phyloP scores from a whole-genome alignment of 2,888 invertebrate genomes.

The Gerris lacustris region DNA sequence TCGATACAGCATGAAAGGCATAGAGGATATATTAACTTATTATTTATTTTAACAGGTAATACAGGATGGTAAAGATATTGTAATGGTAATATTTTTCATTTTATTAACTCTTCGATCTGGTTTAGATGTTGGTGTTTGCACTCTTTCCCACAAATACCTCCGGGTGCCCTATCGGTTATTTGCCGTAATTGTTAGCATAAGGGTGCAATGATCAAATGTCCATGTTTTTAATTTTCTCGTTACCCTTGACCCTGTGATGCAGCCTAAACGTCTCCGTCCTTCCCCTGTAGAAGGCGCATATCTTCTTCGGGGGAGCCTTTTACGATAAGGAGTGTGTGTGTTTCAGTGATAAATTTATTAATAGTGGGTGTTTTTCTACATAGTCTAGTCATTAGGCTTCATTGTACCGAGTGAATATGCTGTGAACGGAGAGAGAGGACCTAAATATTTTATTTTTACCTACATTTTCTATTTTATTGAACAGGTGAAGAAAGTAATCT shows the following conservation, averaged over 20 bases:
- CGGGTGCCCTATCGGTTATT: constrained; percentile 9
- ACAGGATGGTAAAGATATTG: neutral
- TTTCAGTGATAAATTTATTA: too few species aligned
- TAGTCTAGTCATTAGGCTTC: constrained; percentile 7
- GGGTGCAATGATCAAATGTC: constrained; percentile 21
- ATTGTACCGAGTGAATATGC: too few species aligned
- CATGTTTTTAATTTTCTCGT: constrained; percentile 19
- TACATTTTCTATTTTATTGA: too few species aligned
- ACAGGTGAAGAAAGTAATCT: too few species aligned
- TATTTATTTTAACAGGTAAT: neutral
- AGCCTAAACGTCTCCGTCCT: constrained; percentile 23
- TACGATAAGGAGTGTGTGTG: too few species aligned
- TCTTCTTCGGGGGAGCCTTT: constrained; percentile 28
- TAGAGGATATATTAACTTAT: neutral
- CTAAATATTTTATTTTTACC: too few species aligned
- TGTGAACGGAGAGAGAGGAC: too few species aligned
- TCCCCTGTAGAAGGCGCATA: constrained; percentile 32
- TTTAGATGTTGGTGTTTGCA: neutral
- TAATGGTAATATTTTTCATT: neutral
- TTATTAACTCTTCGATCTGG: neutral
- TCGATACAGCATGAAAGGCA: neutral
- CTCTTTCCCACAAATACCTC: constrained; percentile 24
- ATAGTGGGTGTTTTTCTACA: neutral
- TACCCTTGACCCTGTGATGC: neutral
- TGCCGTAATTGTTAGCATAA: constrained; percentile 16